Evolutionary conservation across 1,140 invertebrate genomes (phyloP).

Genomic region (Drosophila pectinifera): DNA sequence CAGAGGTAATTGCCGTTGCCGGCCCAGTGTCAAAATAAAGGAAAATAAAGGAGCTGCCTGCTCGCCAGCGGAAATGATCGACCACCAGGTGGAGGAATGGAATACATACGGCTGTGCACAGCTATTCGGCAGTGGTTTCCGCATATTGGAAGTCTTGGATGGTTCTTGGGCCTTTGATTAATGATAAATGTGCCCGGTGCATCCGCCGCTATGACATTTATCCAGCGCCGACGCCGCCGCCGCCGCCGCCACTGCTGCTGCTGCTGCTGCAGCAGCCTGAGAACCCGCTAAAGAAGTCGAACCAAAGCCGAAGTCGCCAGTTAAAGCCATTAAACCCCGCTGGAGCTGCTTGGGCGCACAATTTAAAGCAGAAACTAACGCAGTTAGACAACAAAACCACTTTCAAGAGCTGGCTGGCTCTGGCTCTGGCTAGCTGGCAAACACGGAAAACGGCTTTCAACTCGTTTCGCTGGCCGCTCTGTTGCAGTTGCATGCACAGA

Average conservation of each 20-base stretch:
- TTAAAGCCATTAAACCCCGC: conserved; percentile 45
- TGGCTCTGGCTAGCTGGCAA: conserved; percentile 34
- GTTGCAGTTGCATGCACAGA: conserved; percentile 44
- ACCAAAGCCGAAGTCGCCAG: conserved; percentile 12
- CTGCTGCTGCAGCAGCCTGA: conserved; percentile 24
- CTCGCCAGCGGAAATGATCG: conserved; percentile 66
- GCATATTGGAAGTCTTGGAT: conserved; percentile 71
- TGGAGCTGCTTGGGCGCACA: conserved; percentile 66
- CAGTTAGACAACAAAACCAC: conserved; percentile 81
- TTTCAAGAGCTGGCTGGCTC: conserved; percentile 70
- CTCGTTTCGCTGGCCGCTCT: conserved; percentile 64
- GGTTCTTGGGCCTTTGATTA: conserved; percentile 64
- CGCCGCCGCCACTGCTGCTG: too few species aligned
- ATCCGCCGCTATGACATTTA: conserved; percentile 80
- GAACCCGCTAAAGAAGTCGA: conserved; percentile 33
- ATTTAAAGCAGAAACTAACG: conserved; percentile 81
- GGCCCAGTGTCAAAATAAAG: conserved; percentile 71
- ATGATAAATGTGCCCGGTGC: conserved; percentile 71
- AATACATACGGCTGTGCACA: conserved; percentile 23
- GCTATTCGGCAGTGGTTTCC: conserved; percentile 55
- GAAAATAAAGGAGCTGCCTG: conserved; percentile 29
- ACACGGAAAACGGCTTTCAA: conserved; percentile 82
- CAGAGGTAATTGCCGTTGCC: conserved; percentile 65
- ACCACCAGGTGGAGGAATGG: conserved; percentile 52
- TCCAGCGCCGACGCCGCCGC: conserved; percentile 24